These are phyloP conservation scores for Rambutsinella grinnellia DNA, from an alignment of 2,888 invertebrate species.

Conservation along the genomic window DNA sequence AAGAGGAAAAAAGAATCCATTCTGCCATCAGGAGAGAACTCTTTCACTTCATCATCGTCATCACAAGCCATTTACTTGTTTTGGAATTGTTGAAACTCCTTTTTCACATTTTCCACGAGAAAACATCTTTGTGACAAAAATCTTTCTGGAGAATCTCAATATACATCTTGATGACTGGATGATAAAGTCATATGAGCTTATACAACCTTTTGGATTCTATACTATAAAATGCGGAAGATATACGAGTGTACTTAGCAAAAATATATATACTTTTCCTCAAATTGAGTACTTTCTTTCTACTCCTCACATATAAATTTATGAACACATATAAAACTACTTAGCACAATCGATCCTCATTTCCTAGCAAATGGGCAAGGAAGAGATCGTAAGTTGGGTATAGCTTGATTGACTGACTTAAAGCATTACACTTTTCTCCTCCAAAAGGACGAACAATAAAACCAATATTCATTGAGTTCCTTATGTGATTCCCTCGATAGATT, in stretches of 20 bases:
- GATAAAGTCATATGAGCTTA: constrained; percentile 4
- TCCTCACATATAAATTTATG: neutral
- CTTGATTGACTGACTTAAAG: constrained; percentile 46
- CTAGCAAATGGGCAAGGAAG: constrained; percentile 21
- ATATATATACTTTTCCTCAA: constrained; percentile 3
- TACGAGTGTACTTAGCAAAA: neutral
- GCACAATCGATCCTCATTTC: constrained; percentile 30
- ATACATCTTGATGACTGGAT: neutral
- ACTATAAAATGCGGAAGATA: neutral
- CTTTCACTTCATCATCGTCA: constrained; percentile 33
- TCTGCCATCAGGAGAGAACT: constrained; percentile 38
- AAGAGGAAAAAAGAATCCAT: constrained; percentile 33
- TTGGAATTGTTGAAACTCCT: constrained; percentile 4
- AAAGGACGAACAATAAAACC: constrained; percentile 32
- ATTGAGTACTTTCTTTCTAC: neutral
- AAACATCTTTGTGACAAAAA: constrained; percentile 10
- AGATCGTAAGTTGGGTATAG: constrained; percentile 30
- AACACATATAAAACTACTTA: neutral
- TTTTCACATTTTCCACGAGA: constrained; percentile 19
- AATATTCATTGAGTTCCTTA: constrained; percentile 16
- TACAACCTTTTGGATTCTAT: too few species aligned
- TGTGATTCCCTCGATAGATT: too few species aligned
- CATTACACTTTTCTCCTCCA: constrained; percentile 23
- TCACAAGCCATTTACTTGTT: constrained; percentile 27
- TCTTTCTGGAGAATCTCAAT: neutral